A percentile compares a stretch with the other conserved stretches of the same genome.
Evolutionary conservation across 2,888 invertebrate species (phyloP).

Genomic region (Ephialtes manifestator): DNA sequence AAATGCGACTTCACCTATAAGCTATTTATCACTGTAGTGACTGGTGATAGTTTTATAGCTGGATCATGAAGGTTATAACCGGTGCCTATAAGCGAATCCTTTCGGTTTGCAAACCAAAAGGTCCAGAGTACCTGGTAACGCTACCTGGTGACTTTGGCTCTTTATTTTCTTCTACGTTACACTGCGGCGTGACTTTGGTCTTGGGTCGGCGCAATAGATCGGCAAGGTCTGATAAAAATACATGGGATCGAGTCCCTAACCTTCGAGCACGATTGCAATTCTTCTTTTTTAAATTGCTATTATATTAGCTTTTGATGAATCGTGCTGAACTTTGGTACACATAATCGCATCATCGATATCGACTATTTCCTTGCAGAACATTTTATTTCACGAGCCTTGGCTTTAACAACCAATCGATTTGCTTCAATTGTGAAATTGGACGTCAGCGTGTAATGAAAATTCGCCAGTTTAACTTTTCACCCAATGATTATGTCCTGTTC

Average conservation of each 20-base stretch:
- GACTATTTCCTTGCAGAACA: neutral
- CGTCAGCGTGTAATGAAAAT: too few species aligned
- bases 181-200: constrained; percentile 4
- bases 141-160: neutral
- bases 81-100: neutral
- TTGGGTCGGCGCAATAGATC: neutral
- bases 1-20: constrained; percentile 12
- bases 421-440: too few species aligned
- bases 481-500: too few species aligned
- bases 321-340: neutral
- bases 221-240: neutral
- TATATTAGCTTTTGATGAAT: neutral
- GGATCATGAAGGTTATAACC: neutral
- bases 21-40: constrained; percentile 14
- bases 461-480: too few species aligned
- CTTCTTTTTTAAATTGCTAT: neutral
- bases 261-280: neutral
- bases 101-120: neutral
- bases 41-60: neutral
- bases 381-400: neutral
- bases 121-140: neutral
- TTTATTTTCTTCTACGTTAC: neutral
- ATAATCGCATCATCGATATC: neutral
- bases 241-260: neutral
- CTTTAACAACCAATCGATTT: neutral